Base-by-base conservation (phyloP, 2,113 vertebrate species). In the Tapirus terrestris region DNA sequence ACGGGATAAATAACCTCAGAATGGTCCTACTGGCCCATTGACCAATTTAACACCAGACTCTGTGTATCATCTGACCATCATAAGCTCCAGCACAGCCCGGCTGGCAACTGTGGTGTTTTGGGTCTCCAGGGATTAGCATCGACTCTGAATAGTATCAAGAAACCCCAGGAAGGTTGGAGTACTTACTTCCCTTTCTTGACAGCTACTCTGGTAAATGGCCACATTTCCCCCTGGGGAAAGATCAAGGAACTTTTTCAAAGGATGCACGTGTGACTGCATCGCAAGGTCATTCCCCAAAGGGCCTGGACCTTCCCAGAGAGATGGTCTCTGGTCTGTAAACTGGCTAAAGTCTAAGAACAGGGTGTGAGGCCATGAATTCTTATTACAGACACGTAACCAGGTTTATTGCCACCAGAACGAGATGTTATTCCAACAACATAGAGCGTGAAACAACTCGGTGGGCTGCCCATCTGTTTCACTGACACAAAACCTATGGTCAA, bases 211-310 rank as follows among this genome's bases (percentile, higher is more conserved):
- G 43, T 13, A 4, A 53, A 72, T 56, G 31, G 31, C 27, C 77
- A 43, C 33, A n/a, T 17, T 20, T 61, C 8, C 75, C 67, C 36
- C 75, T 20, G 18, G 39, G 60, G 31, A 45, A 76, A 29, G 53
- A 12, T 18, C 8, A 25, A 17, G 70, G 16, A 3, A 5, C 33
- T 0, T 31, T 61, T 31, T 61, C 11, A 45, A 36, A 72, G 61
- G 6, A 8, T 2, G 27, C 0, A 5, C 23, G 1, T 5, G 0
- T 17, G 14, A 16, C 11, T 17, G 4, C 2, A 2, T 18, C 8
- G 45, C 4, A 16, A 72, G 53, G 27, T 11, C 20, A 25, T n/a
- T 39, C 20, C 5, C 10, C 39, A 45, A 9, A 51, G 61, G 56
- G 58, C 29, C 58, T 8, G 27, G n/a, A 8, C 60, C 27, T 33